Percentiles rank a stretch among this genome's conserved stretches.
These are phyloP conservation scores for Calameuta pallipes DNA, from an alignment of 2,888 invertebrate species.

Conservation along the genomic window DNA sequence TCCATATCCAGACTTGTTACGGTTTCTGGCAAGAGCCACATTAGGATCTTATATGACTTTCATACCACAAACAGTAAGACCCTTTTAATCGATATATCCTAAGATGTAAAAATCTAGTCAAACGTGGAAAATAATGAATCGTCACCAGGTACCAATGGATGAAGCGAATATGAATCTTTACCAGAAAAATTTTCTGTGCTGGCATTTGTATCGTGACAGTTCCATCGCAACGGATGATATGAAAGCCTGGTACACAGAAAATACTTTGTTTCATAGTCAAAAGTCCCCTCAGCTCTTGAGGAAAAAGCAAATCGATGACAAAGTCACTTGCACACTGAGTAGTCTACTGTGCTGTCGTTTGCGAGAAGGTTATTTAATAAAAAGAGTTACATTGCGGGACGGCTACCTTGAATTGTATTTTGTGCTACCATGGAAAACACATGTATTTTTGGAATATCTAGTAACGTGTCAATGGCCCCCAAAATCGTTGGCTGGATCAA, in stretches of 20 bases:
- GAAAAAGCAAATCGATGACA: constrained; percentile 75
- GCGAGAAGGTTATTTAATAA: constrained; percentile 77
- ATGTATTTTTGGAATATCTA: constrained; percentile 77
- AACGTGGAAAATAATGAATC: not conserved
- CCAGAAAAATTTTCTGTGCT: constrained; percentile 71
- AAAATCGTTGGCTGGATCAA: constrained; percentile 54
- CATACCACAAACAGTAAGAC: constrained; percentile 68
- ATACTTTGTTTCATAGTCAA: constrained; percentile 70
- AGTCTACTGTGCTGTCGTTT: constrained; percentile 79
- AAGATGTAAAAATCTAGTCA: not conserved
- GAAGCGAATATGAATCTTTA: constrained; percentile 69
- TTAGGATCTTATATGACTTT: constrained; percentile 76
- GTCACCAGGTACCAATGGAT: constrained; percentile 35
- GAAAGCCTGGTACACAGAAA: constrained; percentile 60
- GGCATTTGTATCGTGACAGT: constrained; percentile 56
- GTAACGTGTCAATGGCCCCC: constrained; percentile 73
- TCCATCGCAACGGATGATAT: constrained; percentile 25
- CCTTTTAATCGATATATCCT: not conserved
- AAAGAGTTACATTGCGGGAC: constrained; percentile 69
- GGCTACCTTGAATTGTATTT: constrained; percentile 73
- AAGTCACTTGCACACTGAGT: constrained; percentile 72
- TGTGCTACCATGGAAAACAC: constrained; percentile 78
- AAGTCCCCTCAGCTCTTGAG: constrained; percentile 70
- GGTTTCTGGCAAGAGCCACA: constrained; percentile 81
- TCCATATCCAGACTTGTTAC: constrained; percentile 79